A percentile compares a stretch with the other conserved stretches of the same genome.
phyloP scores from a whole-genome alignment of 2,888 invertebrate genomes.

The Volucella bombylans region DNA sequence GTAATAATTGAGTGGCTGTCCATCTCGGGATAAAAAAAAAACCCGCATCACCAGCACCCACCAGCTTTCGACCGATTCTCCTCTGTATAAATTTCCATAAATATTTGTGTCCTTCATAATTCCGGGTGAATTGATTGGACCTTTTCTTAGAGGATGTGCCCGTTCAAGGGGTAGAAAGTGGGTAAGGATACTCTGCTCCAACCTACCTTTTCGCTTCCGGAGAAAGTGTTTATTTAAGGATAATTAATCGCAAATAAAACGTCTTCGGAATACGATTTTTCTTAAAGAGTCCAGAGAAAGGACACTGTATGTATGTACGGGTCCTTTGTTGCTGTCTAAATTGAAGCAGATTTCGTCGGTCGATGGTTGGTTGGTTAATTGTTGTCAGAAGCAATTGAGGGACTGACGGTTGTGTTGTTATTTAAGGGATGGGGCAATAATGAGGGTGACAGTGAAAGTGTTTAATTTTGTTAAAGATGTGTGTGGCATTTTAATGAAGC shows the following conservation, averaged over 20 bases:
- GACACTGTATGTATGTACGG: constrained; percentile 1
- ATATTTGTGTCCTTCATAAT: constrained; percentile 48
- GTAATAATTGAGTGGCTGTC: constrained; percentile 66
- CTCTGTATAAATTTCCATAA: constrained; percentile 68
- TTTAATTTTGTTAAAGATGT: constrained; percentile 70
- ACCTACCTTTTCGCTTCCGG: constrained; percentile 39
- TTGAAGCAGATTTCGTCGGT: background rate
- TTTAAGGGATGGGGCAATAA: constrained; percentile 16
- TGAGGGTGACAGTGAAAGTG: constrained; percentile 68
- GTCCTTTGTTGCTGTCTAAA: too few species aligned
- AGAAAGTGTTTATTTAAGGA: constrained; percentile 69
- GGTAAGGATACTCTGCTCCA: too few species aligned
- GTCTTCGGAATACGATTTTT: constrained; percentile 58
- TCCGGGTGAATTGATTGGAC: constrained; percentile 59
- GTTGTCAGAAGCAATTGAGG: constrained; percentile 15
- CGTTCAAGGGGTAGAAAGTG: background rate
- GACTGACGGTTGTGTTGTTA: constrained; percentile 29
- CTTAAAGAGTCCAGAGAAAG: constrained; percentile 30
- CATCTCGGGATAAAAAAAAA: constrained; percentile 29
- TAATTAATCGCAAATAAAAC: constrained; percentile 73
- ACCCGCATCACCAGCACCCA: constrained; percentile 17
- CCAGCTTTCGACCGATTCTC: background rate
- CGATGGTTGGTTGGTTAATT: constrained; percentile 11
- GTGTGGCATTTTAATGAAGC: constrained; percentile 71
- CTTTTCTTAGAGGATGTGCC: constrained; percentile 11